Evolutionary conservation across 2,888 invertebrate species (phyloP).

Genomic region (Tetragonula carbonaria): DNA sequence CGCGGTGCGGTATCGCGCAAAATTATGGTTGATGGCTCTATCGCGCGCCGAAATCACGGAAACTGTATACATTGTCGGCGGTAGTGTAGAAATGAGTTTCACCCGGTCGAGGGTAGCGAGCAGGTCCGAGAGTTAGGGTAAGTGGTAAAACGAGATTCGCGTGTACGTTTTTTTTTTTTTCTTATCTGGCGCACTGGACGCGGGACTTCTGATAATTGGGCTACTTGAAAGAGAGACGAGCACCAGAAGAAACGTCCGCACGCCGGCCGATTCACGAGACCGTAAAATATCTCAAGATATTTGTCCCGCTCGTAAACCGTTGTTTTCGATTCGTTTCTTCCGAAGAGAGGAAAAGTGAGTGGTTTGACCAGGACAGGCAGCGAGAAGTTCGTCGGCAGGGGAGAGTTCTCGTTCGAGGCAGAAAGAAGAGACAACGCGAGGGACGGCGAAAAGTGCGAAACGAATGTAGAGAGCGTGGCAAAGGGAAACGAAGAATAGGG

Average conservation of each 20-base stretch:
- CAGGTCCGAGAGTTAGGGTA: constrained; percentile 41
- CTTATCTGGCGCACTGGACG: constrained; percentile 53
- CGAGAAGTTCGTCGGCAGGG: not conserved
- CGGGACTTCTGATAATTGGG: not conserved
- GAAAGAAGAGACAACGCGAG: not conserved
- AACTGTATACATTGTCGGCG: constrained; percentile 19
- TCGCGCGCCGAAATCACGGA: constrained; percentile 60
- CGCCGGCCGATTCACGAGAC: constrained; percentile 45
- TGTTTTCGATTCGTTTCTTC: constrained; percentile 39
- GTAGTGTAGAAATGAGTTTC: constrained; percentile 16
- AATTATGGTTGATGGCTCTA: constrained; percentile 34
- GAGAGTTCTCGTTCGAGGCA: not conserved
- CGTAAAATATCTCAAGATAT: constrained; percentile 65
- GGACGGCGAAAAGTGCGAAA: constrained; percentile 17
- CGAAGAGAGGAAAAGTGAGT: constrained; percentile 57
- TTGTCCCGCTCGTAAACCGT: constrained; percentile 47
- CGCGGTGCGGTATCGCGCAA: constrained; percentile 41
- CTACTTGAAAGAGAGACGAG: not conserved
- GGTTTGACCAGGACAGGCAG: constrained; percentile 36
- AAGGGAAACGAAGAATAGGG: constrained; percentile 31
- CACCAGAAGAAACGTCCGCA: constrained; percentile 28
- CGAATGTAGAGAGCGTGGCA: not conserved
- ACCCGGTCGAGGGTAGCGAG: not conserved
- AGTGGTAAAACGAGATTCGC: constrained; percentile 62
- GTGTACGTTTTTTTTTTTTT: constrained; percentile 67